phyloP scores from a whole-genome alignment of 2,888 invertebrate species.

The Ophioninae sp. region DNA sequence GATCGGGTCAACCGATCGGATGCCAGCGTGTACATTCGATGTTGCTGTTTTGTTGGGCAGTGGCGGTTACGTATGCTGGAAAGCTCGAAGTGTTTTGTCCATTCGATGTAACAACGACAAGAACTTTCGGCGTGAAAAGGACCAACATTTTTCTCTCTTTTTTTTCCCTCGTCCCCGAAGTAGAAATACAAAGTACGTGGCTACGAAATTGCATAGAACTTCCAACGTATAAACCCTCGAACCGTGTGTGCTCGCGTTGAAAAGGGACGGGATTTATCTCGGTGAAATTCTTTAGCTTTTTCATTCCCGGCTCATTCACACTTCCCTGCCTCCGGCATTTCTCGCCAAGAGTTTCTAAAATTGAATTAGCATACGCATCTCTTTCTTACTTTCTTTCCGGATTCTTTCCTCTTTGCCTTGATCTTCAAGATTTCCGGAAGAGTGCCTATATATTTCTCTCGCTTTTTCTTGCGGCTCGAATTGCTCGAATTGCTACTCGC shows the following conservation, averaged over 20 bases:
- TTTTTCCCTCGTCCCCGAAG: constrained; percentile 2
- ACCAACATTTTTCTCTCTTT: constrained; percentile 6
- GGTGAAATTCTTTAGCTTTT: constrained; percentile 30
- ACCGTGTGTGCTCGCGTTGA: neutral
- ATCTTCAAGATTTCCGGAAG: neutral
- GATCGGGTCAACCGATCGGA: neutral
- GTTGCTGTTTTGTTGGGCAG: neutral
- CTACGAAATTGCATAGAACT: constrained; percentile 59
- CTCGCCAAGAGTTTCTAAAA: constrained; percentile 39
- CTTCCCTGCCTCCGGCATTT: constrained; percentile 28
- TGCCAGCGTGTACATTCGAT: neutral
- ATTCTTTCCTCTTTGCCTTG: neutral
- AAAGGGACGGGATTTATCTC: constrained; percentile 28
- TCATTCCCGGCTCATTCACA: constrained; percentile 34
- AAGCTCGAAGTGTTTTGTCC: neutral
- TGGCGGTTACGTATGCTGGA: neutral
- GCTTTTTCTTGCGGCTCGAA: neutral
- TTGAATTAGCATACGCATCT: constrained; percentile 38
- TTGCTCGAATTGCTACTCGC: neutral
- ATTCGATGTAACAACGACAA: neutral
- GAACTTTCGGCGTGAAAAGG: neutral
- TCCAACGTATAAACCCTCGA: constrained; percentile 32
- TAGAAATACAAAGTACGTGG: constrained; percentile 5
- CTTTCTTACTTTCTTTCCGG: neutral
- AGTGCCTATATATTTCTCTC: neutral